Percentiles rank a stretch among this genome's conserved stretches.
These are phyloP conservation scores for Rhorus exstirpatorius DNA, from an alignment of 2,888 invertebrate species.

Conservation along the genomic window DNA sequence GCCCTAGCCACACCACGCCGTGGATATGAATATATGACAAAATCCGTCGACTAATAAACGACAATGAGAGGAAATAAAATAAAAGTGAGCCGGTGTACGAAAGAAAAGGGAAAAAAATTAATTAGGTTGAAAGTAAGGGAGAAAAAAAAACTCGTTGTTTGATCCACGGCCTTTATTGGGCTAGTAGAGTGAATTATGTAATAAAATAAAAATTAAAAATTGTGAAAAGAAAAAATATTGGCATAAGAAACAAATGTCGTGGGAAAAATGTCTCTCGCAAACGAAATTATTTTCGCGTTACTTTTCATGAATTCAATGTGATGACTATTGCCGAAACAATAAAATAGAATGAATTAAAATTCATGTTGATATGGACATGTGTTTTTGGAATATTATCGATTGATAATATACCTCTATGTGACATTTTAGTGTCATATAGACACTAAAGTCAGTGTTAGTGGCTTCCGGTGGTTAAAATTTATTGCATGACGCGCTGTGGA, in stretches of 20 bases:
- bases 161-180: constrained; percentile 31
- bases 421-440: not conserved
- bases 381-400: not conserved
- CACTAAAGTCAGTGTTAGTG: too few relatives aligned
- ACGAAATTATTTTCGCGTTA: too few relatives aligned
- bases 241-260: too few relatives aligned
- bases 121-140: not conserved
- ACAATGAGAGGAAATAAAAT: constrained; percentile 26
- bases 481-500: not conserved
- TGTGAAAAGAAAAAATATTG: too few relatives aligned
- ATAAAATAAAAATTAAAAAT: too few relatives aligned
- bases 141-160: constrained; percentile 22
- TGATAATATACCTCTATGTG: not conserved
- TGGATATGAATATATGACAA: constrained; percentile 23
- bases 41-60: constrained; percentile 45
- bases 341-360: too few relatives aligned
- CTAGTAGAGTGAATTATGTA: too few relatives aligned
- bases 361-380: too few relatives aligned
- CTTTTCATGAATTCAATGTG: too few relatives aligned
- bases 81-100: not conserved
- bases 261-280: too few relatives aligned
- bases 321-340: too few relatives aligned
- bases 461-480: not conserved
- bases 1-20: not conserved
- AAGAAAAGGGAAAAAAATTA: constrained; percentile 19